Evolutionary conservation across 2,797 vertebrate species (phyloP), one percentile per base, ranked within the genome.

Genomic region (Perodicticus potto): DNA sequence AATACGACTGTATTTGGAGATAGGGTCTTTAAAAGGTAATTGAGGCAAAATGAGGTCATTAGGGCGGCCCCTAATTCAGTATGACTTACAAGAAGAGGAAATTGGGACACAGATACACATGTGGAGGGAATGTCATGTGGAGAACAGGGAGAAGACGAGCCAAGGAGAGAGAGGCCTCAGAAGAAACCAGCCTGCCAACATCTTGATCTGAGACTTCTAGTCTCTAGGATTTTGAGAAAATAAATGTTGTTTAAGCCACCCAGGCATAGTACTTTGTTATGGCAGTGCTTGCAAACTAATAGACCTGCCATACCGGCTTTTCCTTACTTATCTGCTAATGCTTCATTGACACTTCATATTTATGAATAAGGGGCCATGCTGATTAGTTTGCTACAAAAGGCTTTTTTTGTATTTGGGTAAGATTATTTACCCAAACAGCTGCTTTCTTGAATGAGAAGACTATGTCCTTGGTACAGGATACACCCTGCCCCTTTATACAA

Each of bases 21-120:
- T 37, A 67, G 19, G 9, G 70, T 84, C 53, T 92, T 91, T 86
- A 89, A 67, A 78, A 89, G 19, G 29, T 61, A n/a, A 89, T 65
- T 84, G 49, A 83, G 32, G 67, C 57, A 74, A 88, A 94, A 59
- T 55, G 86, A 86, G 20, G 65, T 69, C 40, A 8, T 34, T 86
- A 13, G n/a, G 37, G 55, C 43, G 43, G 20, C 17, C 12, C 67
- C 88, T 82, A 55, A 32, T 82, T 20, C 49, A 49, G 2, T 73
- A 7, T 57, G 86, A 59, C 37, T 80, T 69, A 8, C 37, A 82
- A 74, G 61, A 45, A 65, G 80, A 95, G 69, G 57, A 86, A 49
- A 59, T 69, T 37, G 34, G 61, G 29, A 63, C 61, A 29, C 11
- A 13, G 61, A 14, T 29, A 63, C 43, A 34, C 9, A 37, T 13